These are phyloP conservation scores for Oreochromis grahami DNA, from an alignment of 2,797 vertebrate species.

Conservation along the genomic window DNA sequence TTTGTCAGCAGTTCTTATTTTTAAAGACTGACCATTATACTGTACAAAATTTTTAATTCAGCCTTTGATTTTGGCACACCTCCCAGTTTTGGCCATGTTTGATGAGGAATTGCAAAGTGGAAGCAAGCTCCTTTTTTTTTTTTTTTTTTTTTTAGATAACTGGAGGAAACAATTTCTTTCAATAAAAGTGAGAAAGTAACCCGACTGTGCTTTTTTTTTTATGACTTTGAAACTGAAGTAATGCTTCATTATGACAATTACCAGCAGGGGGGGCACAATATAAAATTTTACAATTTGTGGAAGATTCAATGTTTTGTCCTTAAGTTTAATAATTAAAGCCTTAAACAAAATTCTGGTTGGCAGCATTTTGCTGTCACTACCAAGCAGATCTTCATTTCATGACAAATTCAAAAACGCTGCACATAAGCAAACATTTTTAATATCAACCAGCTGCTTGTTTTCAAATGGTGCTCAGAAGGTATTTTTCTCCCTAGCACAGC, in stretches of 20 bases:
- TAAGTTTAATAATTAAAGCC: not conserved
- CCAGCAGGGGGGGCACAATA: conserved; percentile 34
- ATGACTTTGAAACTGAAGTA: not conserved
- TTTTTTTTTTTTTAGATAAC: conserved; percentile 75
- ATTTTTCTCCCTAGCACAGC: not conserved
- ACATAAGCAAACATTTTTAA: not conserved
- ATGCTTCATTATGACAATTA: not conserved
- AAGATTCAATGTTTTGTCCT: not conserved
- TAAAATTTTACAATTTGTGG: not conserved
- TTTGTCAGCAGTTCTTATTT: conserved; percentile 78
- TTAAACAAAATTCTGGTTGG: not conserved
- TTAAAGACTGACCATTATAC: conserved; percentile 79
- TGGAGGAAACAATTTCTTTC: conserved; percentile 72
- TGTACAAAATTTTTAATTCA: conserved; percentile 83
- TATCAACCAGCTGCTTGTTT: not conserved
- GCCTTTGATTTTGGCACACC: conserved; percentile 63
- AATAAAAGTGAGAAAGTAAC: conserved; percentile 74
- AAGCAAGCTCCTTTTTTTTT: conserved; percentile 25
- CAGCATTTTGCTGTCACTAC: not conserved
- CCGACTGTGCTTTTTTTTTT: not conserved
- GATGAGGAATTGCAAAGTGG: conserved; percentile 62
- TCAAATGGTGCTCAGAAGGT: not conserved
- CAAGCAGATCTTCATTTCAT: not conserved
- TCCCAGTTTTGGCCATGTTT: conserved; percentile 71
- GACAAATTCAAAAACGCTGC: not conserved